These are phyloP conservation scores for Cassiopea xamachana DNA, from an alignment of 30 jellyfish, hydroid and myxozoan species.

Conservation along the genomic window DNA sequence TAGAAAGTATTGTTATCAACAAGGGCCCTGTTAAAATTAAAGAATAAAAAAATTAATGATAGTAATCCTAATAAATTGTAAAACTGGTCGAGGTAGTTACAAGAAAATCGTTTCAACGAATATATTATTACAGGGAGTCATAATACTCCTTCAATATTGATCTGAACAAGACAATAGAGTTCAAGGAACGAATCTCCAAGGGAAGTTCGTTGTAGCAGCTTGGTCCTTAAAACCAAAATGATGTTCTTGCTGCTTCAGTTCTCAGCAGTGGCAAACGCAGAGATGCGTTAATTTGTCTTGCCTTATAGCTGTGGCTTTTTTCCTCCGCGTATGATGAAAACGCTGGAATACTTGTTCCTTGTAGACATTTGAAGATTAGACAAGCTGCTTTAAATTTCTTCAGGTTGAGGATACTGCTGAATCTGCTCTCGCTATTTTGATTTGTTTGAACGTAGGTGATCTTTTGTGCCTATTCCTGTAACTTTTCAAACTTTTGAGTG, in stretches of 20 bases:
- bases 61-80: neutral
- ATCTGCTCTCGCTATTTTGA: constrained; percentile 42
- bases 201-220: constrained; percentile 42
- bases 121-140: neutral
- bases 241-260: constrained; percentile 48
- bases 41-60: neutral
- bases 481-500: constrained; percentile 27
- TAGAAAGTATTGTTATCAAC: constrained; percentile 6
- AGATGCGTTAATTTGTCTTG: constrained; percentile 30
- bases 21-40: neutral
- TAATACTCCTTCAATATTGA: neutral
- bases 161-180: constrained; percentile 39
- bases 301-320: constrained; percentile 12
- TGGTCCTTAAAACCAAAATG: constrained; percentile 50
- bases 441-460: constrained; percentile 26
- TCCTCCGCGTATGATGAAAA: constrained; percentile 23
- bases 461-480: constrained; percentile 33
- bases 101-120: too few relatives aligned
- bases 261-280: constrained; percentile 35
- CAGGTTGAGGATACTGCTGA: constrained; percentile 34
- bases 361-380: constrained; percentile 57
- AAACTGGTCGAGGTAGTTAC: neutral
- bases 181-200: constrained; percentile 46
- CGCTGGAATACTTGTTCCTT: constrained; percentile 62
- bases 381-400: constrained; percentile 61